Evolutionary conservation across 2,888 invertebrate species (phyloP).

Genomic region (Acanthosepion pharaonis): DNA sequence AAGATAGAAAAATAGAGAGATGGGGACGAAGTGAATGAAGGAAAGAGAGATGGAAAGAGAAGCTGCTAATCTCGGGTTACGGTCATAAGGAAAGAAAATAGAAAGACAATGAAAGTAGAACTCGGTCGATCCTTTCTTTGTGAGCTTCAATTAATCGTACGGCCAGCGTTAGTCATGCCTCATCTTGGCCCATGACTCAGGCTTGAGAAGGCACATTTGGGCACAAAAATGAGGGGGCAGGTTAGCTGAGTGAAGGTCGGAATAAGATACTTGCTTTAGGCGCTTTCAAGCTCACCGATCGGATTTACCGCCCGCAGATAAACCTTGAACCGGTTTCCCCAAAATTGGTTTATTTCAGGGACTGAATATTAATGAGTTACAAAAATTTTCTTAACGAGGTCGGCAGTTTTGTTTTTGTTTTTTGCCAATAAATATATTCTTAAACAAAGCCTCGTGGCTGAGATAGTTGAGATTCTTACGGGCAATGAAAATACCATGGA

Average conservation of each 20-base stretch:
- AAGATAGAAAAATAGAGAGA: background rate
- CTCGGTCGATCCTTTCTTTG: background rate
- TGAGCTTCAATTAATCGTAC: background rate
- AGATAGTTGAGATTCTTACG: no score
- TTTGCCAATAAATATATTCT: no score
- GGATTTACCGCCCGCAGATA: background rate
- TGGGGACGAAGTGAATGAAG: background rate
- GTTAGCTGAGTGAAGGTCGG: background rate
- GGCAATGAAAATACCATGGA: no score
- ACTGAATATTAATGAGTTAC: no score
- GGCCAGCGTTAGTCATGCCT: background rate
- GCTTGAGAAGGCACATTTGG: background rate
- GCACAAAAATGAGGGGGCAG: background rate
- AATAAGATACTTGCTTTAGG: background rate
- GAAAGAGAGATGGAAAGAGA: background rate
- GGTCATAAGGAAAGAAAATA: background rate
- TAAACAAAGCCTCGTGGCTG: no score
- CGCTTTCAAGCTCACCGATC: background rate
- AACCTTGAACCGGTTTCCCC: background rate
- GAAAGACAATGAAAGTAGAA: background rate
- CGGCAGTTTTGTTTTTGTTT: no score
- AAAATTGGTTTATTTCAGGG: no score
- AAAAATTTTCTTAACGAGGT: no score
- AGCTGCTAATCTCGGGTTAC: background rate
- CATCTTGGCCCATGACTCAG: conserved; percentile 33